phyloP scores from a whole-genome alignment of 2,113 vertebrate genomes.

The Paramisgurnus dabryanus region DNA sequence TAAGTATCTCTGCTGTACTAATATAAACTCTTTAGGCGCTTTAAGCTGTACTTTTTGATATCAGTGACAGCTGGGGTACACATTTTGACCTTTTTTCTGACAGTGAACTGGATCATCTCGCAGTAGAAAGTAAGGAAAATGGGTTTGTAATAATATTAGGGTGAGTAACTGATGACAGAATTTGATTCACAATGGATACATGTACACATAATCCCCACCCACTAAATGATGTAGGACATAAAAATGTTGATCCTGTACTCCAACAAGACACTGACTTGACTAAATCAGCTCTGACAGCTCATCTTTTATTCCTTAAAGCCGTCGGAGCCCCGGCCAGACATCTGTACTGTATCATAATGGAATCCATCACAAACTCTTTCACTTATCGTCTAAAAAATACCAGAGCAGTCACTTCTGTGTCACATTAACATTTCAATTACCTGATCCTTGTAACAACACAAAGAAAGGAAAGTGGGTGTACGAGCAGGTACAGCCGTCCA shows the following conservation, averaged over 20 bases:
- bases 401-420: slow-evolving; percentile 61
- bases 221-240: not conserved
- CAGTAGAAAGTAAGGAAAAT: no score
- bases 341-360: slow-evolving; percentile 47
- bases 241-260: not conserved
- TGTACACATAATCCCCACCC: not conserved
- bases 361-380: slow-evolving; percentile 50
- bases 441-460: slow-evolving; percentile 57
- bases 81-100: no score
- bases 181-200: not conserved
- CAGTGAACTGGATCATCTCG: no score
- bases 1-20: no score
- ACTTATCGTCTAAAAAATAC: slow-evolving; percentile 56
- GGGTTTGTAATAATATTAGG: no score
- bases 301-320: slow-evolving; percentile 44
- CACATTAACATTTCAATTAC: slow-evolving; percentile 67
- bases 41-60: no score
- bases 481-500: slow-evolving; percentile 29
- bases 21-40: no score
- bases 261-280: slow-evolving; percentile 19
- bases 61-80: no score
- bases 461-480: slow-evolving; percentile 47
- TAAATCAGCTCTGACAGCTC: slow-evolving; percentile 30
- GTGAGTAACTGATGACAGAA: not conserved
- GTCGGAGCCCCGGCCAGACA: slow-evolving; percentile 30